Percentiles rank a stretch among this genome's conserved stretches.
Conservation (phyloP, 2,797 vertebrate species). For the Chelmon rostratus region DNA sequence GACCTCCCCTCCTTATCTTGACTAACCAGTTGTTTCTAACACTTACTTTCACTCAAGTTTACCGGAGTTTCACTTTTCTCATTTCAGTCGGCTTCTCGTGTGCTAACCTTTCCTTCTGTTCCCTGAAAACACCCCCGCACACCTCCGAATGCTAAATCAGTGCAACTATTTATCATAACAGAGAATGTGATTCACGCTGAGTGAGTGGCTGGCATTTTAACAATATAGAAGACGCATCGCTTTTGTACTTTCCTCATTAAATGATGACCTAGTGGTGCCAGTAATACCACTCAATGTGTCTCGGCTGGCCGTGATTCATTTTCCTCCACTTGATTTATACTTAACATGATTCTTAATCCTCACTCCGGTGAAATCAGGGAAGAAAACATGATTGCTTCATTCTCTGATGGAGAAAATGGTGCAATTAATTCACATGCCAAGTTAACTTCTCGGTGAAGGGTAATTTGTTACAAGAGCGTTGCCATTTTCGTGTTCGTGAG, state of each 20-base stretch:
- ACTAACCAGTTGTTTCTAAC: conserved; percentile 12
- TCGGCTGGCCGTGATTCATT: background rate
- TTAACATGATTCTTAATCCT: background rate
- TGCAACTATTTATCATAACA: conserved; percentile 46
- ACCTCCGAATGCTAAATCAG: conserved; percentile 45
- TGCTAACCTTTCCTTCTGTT: conserved; percentile 37
- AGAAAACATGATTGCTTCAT: background rate
- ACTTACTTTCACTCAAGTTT: conserved; percentile 40
- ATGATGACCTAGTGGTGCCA: conserved; percentile 17
- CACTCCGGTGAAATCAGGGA: conserved; percentile 6
- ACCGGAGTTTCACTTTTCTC: conserved; percentile 25
- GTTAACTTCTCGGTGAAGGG: background rate
- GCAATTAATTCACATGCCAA: conserved; percentile 3
- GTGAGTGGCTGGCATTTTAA: conserved; percentile 58
- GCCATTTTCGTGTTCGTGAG: conserved; percentile 9
- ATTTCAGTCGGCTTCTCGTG: conserved; percentile 27
- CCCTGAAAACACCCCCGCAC: conserved; percentile 37
- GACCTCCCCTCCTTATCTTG: background rate
- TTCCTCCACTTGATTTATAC: background rate
- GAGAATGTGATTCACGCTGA: conserved; percentile 52
- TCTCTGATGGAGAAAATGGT: background rate
- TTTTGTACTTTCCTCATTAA: conserved; percentile 40
- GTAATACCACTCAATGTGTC: conserved; percentile 10
- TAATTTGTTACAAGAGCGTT: conserved; percentile 3
- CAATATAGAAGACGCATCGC: conserved; percentile 33